These are phyloP conservation scores for Andrena bucephala DNA, from an alignment of 2,888 invertebrate species.

Conservation along the genomic window DNA sequence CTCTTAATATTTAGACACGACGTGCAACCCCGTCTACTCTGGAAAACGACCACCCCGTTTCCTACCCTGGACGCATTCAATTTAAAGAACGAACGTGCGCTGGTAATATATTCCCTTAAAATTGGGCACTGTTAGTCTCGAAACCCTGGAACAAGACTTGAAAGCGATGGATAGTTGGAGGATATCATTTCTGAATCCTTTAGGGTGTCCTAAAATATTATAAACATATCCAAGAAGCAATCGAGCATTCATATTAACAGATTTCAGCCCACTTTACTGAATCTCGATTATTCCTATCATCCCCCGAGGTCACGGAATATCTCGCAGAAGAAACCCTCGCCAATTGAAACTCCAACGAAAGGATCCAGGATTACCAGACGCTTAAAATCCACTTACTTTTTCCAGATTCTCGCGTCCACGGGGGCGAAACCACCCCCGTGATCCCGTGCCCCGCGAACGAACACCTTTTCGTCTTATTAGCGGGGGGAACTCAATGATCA, in stretches of 20 bases:
- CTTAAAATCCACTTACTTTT: not conserved
- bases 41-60: not conserved
- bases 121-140: not conserved
- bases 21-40: not conserved
- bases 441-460: not conserved
- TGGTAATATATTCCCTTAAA: not conserved
- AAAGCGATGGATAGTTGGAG: not conserved
- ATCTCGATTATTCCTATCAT: too few species aligned
- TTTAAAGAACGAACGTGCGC: not conserved
- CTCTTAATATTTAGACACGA: constrained; percentile 33
- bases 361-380: not conserved
- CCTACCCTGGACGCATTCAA: not conserved
- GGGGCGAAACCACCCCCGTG: not conserved
- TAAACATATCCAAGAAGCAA: too few species aligned
- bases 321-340: too few species aligned
- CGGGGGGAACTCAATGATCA: constrained; percentile 26
- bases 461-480: constrained; percentile 23
- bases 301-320: too few species aligned
- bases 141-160: too few species aligned
- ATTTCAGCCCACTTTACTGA: too few species aligned
- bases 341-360: not conserved
- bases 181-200: not conserved
- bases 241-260: too few species aligned
- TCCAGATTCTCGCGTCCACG: not conserved
- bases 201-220: too few species aligned